Base-by-base conservation (phyloP, 2,113 vertebrate genomes). In the Coptodon rendalli region DNA sequence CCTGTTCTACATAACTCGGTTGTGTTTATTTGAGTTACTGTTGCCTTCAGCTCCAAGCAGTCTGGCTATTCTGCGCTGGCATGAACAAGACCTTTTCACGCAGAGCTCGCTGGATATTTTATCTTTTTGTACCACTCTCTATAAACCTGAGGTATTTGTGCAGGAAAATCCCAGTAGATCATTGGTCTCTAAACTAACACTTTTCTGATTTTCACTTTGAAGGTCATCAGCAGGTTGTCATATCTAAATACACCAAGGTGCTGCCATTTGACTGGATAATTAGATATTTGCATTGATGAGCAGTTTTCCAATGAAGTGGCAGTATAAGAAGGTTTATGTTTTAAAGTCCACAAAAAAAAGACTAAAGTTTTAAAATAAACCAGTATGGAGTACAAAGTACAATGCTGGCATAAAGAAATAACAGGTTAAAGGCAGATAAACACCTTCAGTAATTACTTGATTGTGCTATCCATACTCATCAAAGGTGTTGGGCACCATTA, bases 71-170 rank as follows among this genome's bases (percentile, higher is more conserved):
- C 34, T 68, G 63, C 2, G 0, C 63, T 9, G 0, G 36, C 36
- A 40, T 14, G 34, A 40, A 68, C 11, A 68, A 71, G 0, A 71
- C 66, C n/a, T 43, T 71, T 40, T 68, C 0, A 68, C 1, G 1
- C 36, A 40, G 40, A 71, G 19, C 36, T 71, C 0, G 1, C n/a
- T 40, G 63, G 3, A 22, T 71, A 71, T 71, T 38, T 38, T 68
- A 1, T 71, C 36, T 66, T 38, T 38, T 13, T 13, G 61, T 13
- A 22, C 6, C 19, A 8, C 34, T 68, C 11, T 66, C 61, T 66
- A 22, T 0, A 66, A 38, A 38, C n/a, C n/a, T 5, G 66, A 40
- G 0, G n/a, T 43, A 24, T 9, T 9, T 71, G 66, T 24, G 66
- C n/a, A 43, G 1, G 66, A 71, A 68, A 68, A 5, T 13, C 4